A percentile compares a stretch with the other conserved stretches of the same genome.
phyloP scores from a whole-genome alignment of 2,797 vertebrate genomes.

The Epinephelus malabaricus region DNA sequence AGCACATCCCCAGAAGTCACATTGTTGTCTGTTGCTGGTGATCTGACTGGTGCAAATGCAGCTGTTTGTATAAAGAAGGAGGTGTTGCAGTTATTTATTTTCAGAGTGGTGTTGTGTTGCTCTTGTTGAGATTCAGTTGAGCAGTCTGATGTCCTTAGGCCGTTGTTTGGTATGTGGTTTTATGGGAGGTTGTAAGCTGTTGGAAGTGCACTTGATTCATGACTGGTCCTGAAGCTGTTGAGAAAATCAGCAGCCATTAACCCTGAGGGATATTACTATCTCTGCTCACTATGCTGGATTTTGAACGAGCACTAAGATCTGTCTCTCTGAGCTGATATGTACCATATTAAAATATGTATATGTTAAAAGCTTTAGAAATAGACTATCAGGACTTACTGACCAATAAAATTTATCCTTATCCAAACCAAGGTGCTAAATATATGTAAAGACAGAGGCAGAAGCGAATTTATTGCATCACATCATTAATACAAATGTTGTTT shows the following conservation, averaged over 20 bases:
- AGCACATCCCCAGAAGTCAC: neutral
- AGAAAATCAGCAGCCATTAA: constrained; percentile 32
- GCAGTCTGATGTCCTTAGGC: constrained; percentile 33
- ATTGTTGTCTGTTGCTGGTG: neutral
- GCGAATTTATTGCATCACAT: neutral
- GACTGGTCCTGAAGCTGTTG: constrained; percentile 22
- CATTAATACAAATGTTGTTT: neutral
- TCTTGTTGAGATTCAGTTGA: constrained; percentile 24
- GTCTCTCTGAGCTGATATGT: neutral
- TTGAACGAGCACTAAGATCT: neutral
- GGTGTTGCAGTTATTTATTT: neutral
- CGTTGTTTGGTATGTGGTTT: constrained; percentile 6
- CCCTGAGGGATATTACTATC: constrained; percentile 27
- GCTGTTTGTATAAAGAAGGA: neutral
- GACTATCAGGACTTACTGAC: neutral
- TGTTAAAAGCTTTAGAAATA: neutral
- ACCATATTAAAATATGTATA: too few species aligned
- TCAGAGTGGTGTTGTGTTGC: neutral
- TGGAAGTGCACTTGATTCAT: constrained; percentile 55
- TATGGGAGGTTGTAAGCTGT: constrained; percentile 25
- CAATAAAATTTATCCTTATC: neutral
- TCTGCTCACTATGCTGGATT: neutral
- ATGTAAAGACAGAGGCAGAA: neutral
- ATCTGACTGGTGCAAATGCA: neutral
- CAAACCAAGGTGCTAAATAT: neutral